Base-by-base conservation (phyloP, 2,888 invertebrate species). In the Dascillus cervinus region DNA sequence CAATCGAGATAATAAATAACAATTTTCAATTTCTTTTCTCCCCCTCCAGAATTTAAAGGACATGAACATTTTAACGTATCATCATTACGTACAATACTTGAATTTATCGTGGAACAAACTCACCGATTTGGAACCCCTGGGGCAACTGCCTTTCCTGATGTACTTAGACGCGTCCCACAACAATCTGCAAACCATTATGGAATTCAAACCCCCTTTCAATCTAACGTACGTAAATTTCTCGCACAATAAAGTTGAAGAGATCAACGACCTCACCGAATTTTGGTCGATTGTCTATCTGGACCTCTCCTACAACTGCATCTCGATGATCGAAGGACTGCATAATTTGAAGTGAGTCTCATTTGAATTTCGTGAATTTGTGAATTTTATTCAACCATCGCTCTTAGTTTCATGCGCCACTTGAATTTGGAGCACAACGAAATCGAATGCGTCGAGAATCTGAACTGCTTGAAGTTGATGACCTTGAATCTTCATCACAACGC, bases 271-370 rank as follows among this genome's bases (percentile, higher is more conserved):
- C 14, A 64, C 58, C 6, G 52, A 55, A 11, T 77, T 77, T 53
- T 79, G 79, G 79, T 75, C 77, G 3, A 65, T 79, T 3, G 69
- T 73, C 1, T 58, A 70, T 28, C 61, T 79, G 32, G 70, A 78
- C 58, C 53, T 79, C 32, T 74, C 77, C 0, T 70, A 75, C 45
- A 79, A 79, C 52, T 64, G 67, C 26, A 76, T 79, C 30, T 68
- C 66, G 42, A 46, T 44, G 32, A 77, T 79, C 4, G 9, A 26
- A 26, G 39, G 39, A 2, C 9, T 39, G 6, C 29, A 37, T 23
- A n/a, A 30, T n/a, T 22, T 40, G 9, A 31, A 27, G 40, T 34
- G 26, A 36, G 20, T 25, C 8, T 2, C n/a, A 17, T 15, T 5
- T 13, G 2, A 6, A 29, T 9, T 20, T 19, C n/a, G n/a, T n/a